Base-by-base conservation (phyloP, 2,113 vertebrate species). In the Pseudorectes ferrugineus region DNA sequence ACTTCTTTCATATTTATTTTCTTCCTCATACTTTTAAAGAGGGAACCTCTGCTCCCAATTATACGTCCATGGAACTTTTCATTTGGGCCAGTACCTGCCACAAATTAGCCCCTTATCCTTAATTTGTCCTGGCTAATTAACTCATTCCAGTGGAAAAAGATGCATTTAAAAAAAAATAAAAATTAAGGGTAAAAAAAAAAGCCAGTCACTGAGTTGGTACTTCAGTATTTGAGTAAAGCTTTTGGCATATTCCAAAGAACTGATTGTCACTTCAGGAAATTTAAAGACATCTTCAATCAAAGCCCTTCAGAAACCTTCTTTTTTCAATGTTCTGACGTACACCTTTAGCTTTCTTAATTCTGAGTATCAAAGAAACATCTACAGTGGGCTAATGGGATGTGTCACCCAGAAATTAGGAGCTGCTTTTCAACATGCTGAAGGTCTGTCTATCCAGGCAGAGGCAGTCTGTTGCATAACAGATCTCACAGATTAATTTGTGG, bases 21-120 rank as follows among this genome's bases (percentile, higher is more conserved):
- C 21, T 49, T 48, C 11, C 5, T 46, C 3, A 36, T 45, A 40
- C 22, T 61, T 76, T 73, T 36, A 70, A 89, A 18, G 9, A 40
- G 6, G 8, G 20, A 77, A 38, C 0, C 3, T 21, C 18, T 43
- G 7, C 11, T 89, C 17, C 14, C 19, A 36, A 0, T 0, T 1
- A 7, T 36, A 45, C 8, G 1, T 31, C 4, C 22, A 52, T 46
- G n/a, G 5, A 77, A 43, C 19, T 0, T 58, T n/a, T 74, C 6
- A 6, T 70, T 84, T 66, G 22, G 21, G 11, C 51, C 24, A 63
- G 26, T 38, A 58, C 1, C 70, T 74, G 23, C 6, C 36, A 81
- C 33, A 58, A 85, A 67, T 62, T 46, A 61, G 2, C 2, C 3
- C 4, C 23, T 19, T 42, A 52, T 33, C 25, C 18, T 73, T 87